Evolutionary conservation across 2,888 invertebrate genomes (phyloP).

Genomic region (Phania funesta): DNA sequence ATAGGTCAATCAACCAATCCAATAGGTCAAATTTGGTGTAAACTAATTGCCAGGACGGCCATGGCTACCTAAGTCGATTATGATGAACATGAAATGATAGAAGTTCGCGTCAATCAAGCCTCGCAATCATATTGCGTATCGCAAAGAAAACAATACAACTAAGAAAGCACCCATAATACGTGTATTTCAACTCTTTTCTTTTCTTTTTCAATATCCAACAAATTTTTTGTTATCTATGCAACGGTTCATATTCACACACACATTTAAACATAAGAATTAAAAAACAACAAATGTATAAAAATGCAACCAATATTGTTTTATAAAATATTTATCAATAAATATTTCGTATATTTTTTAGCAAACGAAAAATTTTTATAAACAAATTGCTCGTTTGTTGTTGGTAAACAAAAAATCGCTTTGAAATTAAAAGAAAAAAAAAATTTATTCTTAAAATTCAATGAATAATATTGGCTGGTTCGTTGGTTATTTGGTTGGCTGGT

Average conservation of each 20-base stretch:
- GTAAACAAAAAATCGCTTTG: constrained; percentile 5
- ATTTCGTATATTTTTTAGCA: constrained; percentile 18
- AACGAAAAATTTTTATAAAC: constrained; percentile 38
- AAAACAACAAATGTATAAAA: constrained; percentile 23
- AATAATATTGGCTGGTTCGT: constrained; percentile 55
- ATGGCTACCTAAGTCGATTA: no score
- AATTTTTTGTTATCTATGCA: constrained; percentile 1
- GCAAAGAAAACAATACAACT: no score
- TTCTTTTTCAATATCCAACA: neutral
- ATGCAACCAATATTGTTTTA: constrained; percentile 65
- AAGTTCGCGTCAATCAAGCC: no score
- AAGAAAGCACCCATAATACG: neutral
- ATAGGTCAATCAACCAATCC: no score
- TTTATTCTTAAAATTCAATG: constrained; percentile 59
- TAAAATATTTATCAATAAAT: constrained; percentile 67
- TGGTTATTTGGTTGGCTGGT: constrained; percentile 42
- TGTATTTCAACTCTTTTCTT: neutral
- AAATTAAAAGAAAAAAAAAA: neutral
- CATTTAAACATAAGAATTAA: neutral
- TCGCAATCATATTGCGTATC: no score
- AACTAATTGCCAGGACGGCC: no score
- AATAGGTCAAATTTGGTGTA: no score
- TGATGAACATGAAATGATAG: no score
- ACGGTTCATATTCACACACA: neutral
- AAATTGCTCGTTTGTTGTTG: constrained; percentile 58